Conservation (phyloP, 2,113 vertebrate species). For the pig (Sus scrofa) region T2T-Sscrofa CM000818.6:132800001-132800500, state of each 20-base stretch:
- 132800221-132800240: not conserved
- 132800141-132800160: not conserved
- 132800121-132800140: not conserved
- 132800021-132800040: too few relatives aligned
- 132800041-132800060: too few relatives aligned
- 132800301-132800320: not conserved
- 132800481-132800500: constrained; percentile 17
- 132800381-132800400: not conserved
- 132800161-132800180: accelerated
- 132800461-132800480: not conserved
- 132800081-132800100: not conserved
- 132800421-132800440: not conserved
- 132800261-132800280: not conserved
- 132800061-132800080: not conserved
- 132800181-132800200: not conserved
- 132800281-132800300: not conserved
- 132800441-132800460: not conserved
- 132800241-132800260: not conserved
- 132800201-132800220: not conserved
- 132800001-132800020: too few relatives aligned
- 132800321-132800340: not conserved
- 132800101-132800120: not conserved
- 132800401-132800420: not conserved
- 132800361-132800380: not conserved
- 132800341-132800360: not conserved